Percentiles rank a stretch among this genome's conserved stretches.
Conservation (phyloP, 2,113 vertebrate species). For the Xyrauchen texanus region DNA sequence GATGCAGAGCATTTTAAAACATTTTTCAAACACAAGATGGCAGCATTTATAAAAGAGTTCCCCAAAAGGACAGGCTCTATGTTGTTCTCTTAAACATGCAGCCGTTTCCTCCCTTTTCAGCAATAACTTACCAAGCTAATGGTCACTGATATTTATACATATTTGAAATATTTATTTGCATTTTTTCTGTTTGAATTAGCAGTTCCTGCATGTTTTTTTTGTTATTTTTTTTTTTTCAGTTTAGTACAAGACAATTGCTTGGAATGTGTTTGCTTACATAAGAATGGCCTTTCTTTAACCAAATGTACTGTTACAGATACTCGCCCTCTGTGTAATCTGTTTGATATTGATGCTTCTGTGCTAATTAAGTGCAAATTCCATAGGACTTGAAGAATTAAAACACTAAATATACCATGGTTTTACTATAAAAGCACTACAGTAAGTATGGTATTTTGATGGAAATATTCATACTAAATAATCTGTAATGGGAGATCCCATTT, state of each 20-base stretch:
- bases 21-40: slow-evolving; percentile 33
- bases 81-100: neutral
- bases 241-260: neutral
- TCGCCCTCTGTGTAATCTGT: neutral
- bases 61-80: neutral
- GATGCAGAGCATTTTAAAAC: neutral
- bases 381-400: neutral
- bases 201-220: neutral
- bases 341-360: neutral
- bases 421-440: too few relatives aligned
- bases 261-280: too few relatives aligned
- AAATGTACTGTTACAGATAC: too few relatives aligned
- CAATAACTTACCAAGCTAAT: neutral
- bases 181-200: neutral
- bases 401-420: too few relatives aligned
- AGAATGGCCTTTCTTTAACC: too few relatives aligned
- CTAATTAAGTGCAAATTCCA: neutral
- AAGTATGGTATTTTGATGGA: too few relatives aligned
- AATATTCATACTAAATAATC: too few relatives aligned
- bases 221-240: too few relatives aligned
- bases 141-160: too few relatives aligned
- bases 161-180: slow-evolving; percentile 25
- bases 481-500: too few relatives aligned
- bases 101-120: neutral
- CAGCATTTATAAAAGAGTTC: slow-evolving; percentile 19